Conservation (phyloP, 1,140 invertebrate species). For the Brachionus paranguensis region DNA sequence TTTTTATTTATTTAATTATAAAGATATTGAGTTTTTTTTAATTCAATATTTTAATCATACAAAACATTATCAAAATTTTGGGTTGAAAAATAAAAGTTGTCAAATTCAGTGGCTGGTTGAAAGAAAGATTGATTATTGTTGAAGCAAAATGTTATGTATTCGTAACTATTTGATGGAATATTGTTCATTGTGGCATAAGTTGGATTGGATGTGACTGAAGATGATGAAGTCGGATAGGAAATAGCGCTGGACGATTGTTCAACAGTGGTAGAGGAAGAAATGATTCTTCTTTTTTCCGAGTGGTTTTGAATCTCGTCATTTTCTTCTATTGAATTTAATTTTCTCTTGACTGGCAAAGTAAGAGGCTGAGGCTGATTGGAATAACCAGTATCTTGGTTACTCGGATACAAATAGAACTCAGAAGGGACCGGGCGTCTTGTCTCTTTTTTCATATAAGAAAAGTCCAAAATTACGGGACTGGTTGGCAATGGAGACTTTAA, state of each 20-base stretch:
- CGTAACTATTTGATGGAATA: not conserved
- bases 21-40: not conserved
- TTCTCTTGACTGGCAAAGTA: not conserved
- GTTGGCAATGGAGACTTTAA: not conserved
- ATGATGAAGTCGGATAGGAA: not conserved
- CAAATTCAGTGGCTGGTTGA: slow-evolving; percentile 24
- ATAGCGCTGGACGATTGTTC: not conserved
- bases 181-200: not conserved
- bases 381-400: not conserved
- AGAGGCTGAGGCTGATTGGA: not conserved
- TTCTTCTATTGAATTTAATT: not conserved
- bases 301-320: not conserved
- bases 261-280: not conserved
- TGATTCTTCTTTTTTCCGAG: slow-evolving; percentile 2
- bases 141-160: slow-evolving; percentile 1
- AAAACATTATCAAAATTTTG: not conserved
- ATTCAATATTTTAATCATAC: not conserved
- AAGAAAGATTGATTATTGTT: not conserved
- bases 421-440: not conserved
- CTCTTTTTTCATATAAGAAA: slow-evolving; percentile 7
- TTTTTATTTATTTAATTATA: not conserved
- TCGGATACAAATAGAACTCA: not conserved
- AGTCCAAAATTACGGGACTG: not conserved
- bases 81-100: slow-evolving; percentile 9
- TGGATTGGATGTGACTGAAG: not conserved